Conservation (phyloP, 2,888 invertebrate species). For the Dolichopus griseipennis region DNA sequence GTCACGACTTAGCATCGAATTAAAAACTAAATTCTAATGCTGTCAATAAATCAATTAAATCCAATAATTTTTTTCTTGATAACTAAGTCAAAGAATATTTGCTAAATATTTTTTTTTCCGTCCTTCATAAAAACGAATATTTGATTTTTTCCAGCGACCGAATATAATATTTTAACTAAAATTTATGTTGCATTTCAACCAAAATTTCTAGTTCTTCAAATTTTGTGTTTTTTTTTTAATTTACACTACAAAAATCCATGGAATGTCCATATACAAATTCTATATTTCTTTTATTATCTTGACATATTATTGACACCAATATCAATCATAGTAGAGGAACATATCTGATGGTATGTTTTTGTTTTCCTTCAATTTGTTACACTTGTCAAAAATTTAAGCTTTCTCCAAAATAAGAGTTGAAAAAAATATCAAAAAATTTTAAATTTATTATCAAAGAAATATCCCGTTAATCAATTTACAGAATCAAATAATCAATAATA, state of each 20-base stretch:
- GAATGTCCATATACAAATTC: neutral
- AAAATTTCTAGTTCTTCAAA: too few species aligned
- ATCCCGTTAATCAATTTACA: neutral
- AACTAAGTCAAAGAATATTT: too few species aligned
- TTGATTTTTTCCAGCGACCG: too few species aligned
- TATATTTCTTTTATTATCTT: neutral
- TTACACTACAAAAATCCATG: neutral
- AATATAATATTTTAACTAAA: too few species aligned
- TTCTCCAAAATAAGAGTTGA: neutral
- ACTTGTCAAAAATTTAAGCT: neutral
- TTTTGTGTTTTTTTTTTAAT: too few species aligned
- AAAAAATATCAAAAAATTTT: neutral
- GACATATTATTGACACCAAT: neutral
- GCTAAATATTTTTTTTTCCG: too few species aligned
- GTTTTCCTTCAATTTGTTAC: constrained; percentile 1
- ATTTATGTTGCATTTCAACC: too few species aligned
- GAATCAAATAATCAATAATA: neutral
- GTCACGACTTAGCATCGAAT: too few species aligned
- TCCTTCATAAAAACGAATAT: too few species aligned
- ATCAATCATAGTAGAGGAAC: neutral
- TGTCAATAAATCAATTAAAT: too few species aligned
- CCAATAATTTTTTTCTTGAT: too few species aligned
- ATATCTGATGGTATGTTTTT: neutral
- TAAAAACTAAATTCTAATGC: too few species aligned
- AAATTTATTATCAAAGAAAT: neutral